Conservation (phyloP, 2,797 vertebrate genomes). For the Perodicticus potto region DNA sequence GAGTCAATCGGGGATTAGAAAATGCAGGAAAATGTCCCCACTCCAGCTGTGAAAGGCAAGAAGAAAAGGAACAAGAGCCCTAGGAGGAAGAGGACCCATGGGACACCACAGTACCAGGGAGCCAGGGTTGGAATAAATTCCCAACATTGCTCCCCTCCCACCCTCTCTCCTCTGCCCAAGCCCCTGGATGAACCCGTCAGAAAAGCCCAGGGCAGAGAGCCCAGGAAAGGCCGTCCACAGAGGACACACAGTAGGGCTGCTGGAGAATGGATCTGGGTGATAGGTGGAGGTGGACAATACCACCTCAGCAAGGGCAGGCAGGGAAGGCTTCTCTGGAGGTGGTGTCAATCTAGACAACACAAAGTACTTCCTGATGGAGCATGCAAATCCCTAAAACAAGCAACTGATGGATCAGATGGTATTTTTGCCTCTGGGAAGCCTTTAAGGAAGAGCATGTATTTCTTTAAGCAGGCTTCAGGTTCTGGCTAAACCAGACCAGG, state of each 20-base stretch:
- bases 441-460: background rate
- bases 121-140: background rate
- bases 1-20: background rate
- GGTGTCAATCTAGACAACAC: background rate
- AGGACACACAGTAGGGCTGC: background rate
- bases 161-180: background rate
- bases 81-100: background rate
- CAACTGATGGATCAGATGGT: rapidly evolving
- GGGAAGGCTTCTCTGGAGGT: background rate
- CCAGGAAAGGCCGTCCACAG: background rate
- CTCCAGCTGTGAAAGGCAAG: background rate
- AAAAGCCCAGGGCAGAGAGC: background rate
- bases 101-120: background rate
- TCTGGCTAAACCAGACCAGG: background rate
- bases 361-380: background rate
- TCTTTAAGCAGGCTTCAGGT: background rate
- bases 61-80: background rate
- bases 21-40: background rate
- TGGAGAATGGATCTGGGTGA: background rate
- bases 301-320: background rate
- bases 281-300: background rate
- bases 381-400: background rate
- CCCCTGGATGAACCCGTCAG: background rate
- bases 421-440: background rate
- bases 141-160: background rate